A percentile compares a stretch with the other conserved stretches of the same genome.
These are phyloP conservation scores for Tachysurus vachellii DNA, from an alignment of 2,113 vertebrate species.

Conservation along the genomic window DNA sequence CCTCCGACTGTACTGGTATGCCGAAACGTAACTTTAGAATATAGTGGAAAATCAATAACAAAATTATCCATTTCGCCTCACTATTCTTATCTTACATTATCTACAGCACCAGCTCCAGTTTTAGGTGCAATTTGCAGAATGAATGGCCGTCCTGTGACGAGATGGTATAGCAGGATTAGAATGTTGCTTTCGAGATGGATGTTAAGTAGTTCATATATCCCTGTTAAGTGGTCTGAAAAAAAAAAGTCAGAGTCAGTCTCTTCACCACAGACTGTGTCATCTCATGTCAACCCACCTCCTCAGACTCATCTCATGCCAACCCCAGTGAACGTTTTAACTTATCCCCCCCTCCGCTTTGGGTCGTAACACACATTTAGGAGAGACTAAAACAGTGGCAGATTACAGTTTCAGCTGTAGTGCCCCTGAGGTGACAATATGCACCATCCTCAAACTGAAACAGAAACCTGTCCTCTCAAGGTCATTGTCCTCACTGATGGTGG, in stretches of 20 bases:
- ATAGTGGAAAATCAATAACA: constrained; percentile 80
- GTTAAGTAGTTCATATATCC: constrained; percentile 73
- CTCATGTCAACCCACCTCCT: constrained; percentile 48
- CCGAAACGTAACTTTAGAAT: constrained; percentile 77
- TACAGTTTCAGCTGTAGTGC: constrained; percentile 26
- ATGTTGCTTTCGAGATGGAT: constrained; percentile 73
- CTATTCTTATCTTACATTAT: constrained; percentile 74
- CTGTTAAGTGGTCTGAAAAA: constrained; percentile 71
- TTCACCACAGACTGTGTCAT: constrained; percentile 56
- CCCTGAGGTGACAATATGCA: constrained; percentile 29
- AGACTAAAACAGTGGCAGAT: constrained; percentile 49
- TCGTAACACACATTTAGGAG: constrained; percentile 49
- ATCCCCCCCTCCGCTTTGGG: constrained; percentile 36
- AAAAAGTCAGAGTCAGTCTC: constrained; percentile 58
- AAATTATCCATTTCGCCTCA: constrained; percentile 74
- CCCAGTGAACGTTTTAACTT: constrained; percentile 46
- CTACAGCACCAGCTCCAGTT: constrained; percentile 60
- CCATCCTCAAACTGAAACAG: constrained; percentile 22
- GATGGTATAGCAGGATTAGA: constrained; percentile 63
- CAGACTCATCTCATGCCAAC: neutral
- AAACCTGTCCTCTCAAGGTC: constrained; percentile 48
- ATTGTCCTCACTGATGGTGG: constrained; percentile 4
- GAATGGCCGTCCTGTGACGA: constrained; percentile 61
- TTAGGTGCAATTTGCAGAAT: constrained; percentile 61
- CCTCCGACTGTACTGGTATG: constrained; percentile 56